A percentile compares a stretch with the other conserved stretches of the same genome.
These are phyloP conservation scores for Apodemia duryi DNA, from an alignment of 2,888 invertebrate species.

Conservation along the genomic window DNA sequence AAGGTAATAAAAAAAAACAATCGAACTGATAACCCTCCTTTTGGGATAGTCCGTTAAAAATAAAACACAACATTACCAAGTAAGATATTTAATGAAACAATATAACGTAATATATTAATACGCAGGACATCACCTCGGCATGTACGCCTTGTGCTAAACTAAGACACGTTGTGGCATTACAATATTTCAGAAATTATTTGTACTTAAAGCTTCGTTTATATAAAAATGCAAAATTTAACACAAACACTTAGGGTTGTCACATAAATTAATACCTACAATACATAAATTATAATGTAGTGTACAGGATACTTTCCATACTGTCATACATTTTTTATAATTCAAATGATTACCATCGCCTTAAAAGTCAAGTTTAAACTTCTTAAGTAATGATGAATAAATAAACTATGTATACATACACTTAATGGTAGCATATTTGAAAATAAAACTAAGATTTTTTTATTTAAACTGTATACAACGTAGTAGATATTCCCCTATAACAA, in stretches of 20 bases:
- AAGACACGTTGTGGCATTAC: conserved; percentile 26
- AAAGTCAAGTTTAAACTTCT: not conserved
- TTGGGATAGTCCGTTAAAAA: conserved; percentile 14
- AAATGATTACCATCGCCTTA: not conserved
- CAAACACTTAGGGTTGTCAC: conserved; percentile 9
- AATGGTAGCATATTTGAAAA: too few species aligned
- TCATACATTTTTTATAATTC: not conserved
- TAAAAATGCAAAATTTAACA: conserved; percentile 16
- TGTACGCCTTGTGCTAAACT: conserved; percentile 40
- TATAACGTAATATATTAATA: conserved; percentile 53
- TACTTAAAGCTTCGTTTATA: conserved; percentile 1
- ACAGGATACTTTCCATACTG: not conserved
- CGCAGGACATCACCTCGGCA: conserved; percentile 47
- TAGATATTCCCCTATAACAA: too few species aligned
- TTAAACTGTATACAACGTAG: too few species aligned
- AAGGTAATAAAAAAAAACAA: too few species aligned
- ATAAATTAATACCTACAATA: not conserved
- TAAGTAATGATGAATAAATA: too few species aligned
- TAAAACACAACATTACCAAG: conserved; percentile 26
- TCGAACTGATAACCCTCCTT: too few species aligned
- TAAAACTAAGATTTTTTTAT: too few species aligned
- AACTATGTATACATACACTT: too few species aligned
- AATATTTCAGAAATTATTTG: conserved; percentile 19
- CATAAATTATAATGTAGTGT: not conserved
- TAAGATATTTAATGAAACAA: conserved; percentile 69